Evolutionary conservation across 1,140 invertebrate species (phyloP).

Genomic region (Paraescarpia echinospica): DNA sequence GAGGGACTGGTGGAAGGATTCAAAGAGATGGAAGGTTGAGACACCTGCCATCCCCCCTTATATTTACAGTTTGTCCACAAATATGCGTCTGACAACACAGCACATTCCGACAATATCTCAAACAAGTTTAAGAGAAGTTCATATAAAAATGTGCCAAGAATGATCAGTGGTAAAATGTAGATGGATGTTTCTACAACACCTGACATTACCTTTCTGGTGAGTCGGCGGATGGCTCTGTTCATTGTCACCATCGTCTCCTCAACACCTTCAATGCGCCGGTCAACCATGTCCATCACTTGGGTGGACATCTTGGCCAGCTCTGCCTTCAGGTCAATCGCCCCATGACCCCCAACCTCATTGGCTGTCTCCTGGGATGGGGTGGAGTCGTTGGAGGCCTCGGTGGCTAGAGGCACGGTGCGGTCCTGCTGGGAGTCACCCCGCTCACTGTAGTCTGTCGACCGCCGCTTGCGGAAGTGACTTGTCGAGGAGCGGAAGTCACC

Average conservation of each 20-base stretch:
- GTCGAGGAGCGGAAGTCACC: slow-evolving; percentile 48
- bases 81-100: too few species aligned
- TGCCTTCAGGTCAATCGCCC: slow-evolving; percentile 29
- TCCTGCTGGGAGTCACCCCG: slow-evolving; percentile 31
- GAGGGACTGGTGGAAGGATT: too few species aligned
- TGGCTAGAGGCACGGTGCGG: background rate
- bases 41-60: too few species aligned
- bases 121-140: too few species aligned
- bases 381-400: slow-evolving; percentile 8
- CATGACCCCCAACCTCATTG: background rate
- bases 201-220: slow-evolving; percentile 60
- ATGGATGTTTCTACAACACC: too few species aligned
- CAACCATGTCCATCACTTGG: slow-evolving; percentile 43
- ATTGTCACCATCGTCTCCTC: slow-evolving; percentile 63
- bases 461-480: slow-evolving; percentile 42
- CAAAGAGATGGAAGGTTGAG: too few species aligned
- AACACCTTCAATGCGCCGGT: slow-evolving; percentile 60
- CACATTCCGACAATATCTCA: too few species aligned
- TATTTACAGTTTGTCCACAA: too few species aligned
- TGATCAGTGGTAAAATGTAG: too few species aligned
- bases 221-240: slow-evolving; percentile 62
- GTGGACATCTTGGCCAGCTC: slow-evolving; percentile 37
- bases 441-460: slow-evolving; percentile 40
- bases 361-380: slow-evolving; percentile 2
- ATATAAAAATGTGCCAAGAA: too few species aligned